A percentile compares a stretch with the other conserved stretches of the same genome.
These are phyloP conservation scores for Carassius auratus DNA, from an alignment of 2,113 vertebrate species.

Conservation along the genomic window DNA sequence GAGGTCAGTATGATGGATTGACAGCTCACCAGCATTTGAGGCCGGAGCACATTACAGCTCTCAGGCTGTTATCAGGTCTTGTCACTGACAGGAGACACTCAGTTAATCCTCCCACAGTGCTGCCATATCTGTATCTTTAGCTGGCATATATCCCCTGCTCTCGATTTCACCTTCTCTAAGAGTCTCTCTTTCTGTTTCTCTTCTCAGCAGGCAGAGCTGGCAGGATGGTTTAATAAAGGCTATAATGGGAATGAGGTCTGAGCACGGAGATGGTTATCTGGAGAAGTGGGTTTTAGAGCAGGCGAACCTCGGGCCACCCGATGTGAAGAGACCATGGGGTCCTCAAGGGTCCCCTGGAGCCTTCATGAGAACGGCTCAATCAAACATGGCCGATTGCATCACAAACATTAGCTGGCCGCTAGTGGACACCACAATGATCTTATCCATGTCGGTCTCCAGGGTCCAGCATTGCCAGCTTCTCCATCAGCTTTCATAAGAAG, in stretches of 20 bases:
- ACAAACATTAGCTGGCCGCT: constrained; percentile 53
- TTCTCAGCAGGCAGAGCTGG: neutral
- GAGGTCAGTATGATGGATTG: constrained; percentile 77
- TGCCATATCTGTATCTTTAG: constrained; percentile 43
- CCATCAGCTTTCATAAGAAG: constrained; percentile 13
- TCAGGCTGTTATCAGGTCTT: constrained; percentile 75
- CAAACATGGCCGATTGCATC: constrained; percentile 67
- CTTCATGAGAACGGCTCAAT: constrained; percentile 46
- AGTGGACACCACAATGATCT: constrained; percentile 73
- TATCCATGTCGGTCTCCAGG: constrained; percentile 65
- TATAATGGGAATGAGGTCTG: constrained; percentile 17
- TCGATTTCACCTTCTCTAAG: constrained; percentile 15
- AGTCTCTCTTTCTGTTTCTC: constrained; percentile 27
- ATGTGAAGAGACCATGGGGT: constrained; percentile 47
- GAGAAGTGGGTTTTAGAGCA: constrained; percentile 61
- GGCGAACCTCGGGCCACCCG: constrained; percentile 63
- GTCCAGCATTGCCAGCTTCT: constrained; percentile 15
- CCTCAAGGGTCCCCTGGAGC: constrained; percentile 3
- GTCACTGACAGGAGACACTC: constrained; percentile 74
- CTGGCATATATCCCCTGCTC: constrained; percentile 57
- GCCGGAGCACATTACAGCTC: constrained; percentile 54
- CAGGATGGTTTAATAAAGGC: constrained; percentile 55
- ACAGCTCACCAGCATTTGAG: constrained; percentile 68
- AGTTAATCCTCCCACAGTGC: constrained; percentile 43
- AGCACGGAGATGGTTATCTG: constrained; percentile 62